These are phyloP conservation scores for Drosophila nigromelanica DNA, from an alignment of 1,140 invertebrate genomes.

Conservation along the genomic window DNA sequence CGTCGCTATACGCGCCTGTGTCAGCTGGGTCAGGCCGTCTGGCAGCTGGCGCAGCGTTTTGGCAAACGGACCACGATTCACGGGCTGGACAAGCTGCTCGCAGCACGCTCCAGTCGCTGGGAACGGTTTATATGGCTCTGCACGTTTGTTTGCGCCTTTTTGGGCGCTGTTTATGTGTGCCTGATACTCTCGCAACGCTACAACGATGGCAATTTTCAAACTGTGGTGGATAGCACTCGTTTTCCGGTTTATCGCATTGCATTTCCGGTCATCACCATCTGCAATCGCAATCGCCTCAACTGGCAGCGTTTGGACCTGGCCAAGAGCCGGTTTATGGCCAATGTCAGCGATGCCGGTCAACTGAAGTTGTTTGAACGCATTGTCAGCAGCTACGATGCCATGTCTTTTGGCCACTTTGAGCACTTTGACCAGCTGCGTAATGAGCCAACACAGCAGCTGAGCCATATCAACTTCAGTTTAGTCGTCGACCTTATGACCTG, in stretches of 20 bases:
- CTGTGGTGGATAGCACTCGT: conserved; percentile 77
- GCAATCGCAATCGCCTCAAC: conserved; percentile 78
- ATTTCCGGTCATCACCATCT: conserved; percentile 80
- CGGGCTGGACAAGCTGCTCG: conserved; percentile 65
- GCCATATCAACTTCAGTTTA: conserved; percentile 67
- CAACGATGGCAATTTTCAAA: conserved; percentile 67
- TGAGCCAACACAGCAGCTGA: conserved; percentile 51
- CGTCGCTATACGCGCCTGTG: conserved; percentile 26
- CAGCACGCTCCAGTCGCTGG: conserved; percentile 55
- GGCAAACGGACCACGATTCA: conserved; percentile 74
- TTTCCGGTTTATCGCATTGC: conserved; percentile 74
- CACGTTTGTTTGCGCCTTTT: conserved; percentile 63
- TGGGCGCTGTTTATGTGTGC: conserved; percentile 74
- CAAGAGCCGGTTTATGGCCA: conserved; percentile 58
- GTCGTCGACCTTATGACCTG: conserved; percentile 76
- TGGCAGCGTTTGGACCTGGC: conserved; percentile 66
- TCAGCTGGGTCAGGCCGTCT: conserved; percentile 42
- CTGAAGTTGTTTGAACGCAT: conserved; percentile 62
- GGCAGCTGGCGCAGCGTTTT: conserved; percentile 67
- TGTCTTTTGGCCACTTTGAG: conserved; percentile 70
- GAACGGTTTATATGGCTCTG: conserved; percentile 73
- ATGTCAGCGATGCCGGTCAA: conserved; percentile 43
- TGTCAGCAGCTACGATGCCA: conserved; percentile 57
- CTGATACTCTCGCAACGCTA: conserved; percentile 70
- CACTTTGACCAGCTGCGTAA: conserved; percentile 56